Evolutionary conservation across 2,113 vertebrate genomes (phyloP), one percentile per base, ranked within the genome.

Genomic region (Apodemus sylvaticus): DNA sequence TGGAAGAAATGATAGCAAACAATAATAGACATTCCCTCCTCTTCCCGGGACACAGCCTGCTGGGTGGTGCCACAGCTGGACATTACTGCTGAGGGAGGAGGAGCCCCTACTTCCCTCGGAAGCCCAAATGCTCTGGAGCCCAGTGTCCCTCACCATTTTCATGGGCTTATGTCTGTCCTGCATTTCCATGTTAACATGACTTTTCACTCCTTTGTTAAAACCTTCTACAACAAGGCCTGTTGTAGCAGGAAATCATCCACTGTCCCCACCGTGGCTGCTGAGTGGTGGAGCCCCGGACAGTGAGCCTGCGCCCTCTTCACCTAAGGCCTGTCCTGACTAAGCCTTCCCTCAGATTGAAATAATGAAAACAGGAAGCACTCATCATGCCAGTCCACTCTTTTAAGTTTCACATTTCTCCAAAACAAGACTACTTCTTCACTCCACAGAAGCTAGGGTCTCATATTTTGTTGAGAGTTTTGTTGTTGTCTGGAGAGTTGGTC

Each of bases 201-300:
- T 29, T 74, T 34, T 42, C 36, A 53, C 5, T 26, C 42, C 71
- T 86, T 3, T 70, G 53, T 89, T 36, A 86, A 77, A 86, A 74
- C 10, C 51, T 62, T 45, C 66, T n/a, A 2, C 20, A 39, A 66
- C 26, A 70, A 4, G 4, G 26, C 6, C 71, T 20, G 10, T 2
- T 71, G n/a, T 64, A 48, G 26, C 73, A 86, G 64, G 68, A 64
- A 82, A 12, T 7, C 31, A n/a, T n/a, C n/a, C 34, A 60, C 2
- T 3, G 19, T 12, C 45, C 22, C 60, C 4, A 4, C 36, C 1
- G 0, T 5, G 42, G 11, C 5, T 7, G 22, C 34, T 29, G 7
- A 14, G 53, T 11, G 31, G 16, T n/a, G 60, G 16, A 36, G 55
- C 51, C 17, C 26, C 39, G 7, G 29, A 29, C 11, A 29, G 17